Evolutionary conservation across 2,888 invertebrate genomes (phyloP), one percentile per base, ranked within the genome.

Genomic region (Drosophila hamatofila): DNA sequence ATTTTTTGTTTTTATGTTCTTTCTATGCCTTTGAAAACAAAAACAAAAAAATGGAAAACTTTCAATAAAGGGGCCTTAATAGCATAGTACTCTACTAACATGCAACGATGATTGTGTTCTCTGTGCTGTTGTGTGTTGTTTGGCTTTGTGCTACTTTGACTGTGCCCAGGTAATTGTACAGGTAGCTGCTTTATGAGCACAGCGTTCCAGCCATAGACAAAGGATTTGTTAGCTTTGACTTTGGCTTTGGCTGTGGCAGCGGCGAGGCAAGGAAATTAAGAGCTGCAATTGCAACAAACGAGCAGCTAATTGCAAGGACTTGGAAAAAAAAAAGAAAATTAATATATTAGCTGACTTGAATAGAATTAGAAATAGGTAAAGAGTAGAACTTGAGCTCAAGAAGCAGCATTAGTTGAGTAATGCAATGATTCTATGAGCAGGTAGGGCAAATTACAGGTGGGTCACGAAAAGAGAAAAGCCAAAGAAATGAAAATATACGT

Each of bases 261-360:
- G 41, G 64, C 51, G 48, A 52, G 61, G 61, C 44, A 61, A 44
- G 62, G 65, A 78, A 66, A 70, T 70, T 46, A 78, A 78, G 52
- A 58, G 62, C 33, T 65, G 57, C 66, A 63, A 62, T 60, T 66
- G 62, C 52, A 70, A 64, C 68, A 69, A 81, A 70, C 82, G 75
- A 80, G 72, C 61, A 75, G 84, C 71, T 84, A 83, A 83, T 87
- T 83, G 87, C 75, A 60, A 72, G 87, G 75, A 54, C 75, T 39
- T 56, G 67, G 9, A 5, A 18, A 66, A 72, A 21, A 18, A 21
- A 25, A 30, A 8, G 14, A 21, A 33, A 49, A 8, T 21, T 33
- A 71, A 78, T 81, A 81, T 81, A 83, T 81, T 81, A 83, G 67
- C 55, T 72, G 59, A 46, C 56, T 51, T 64, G 74, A 67, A 75